Evolutionary conservation across 2,113 vertebrate genomes (phyloP), one percentile per base, ranked within the genome.

Genomic region (Lampris incognitus): DNA sequence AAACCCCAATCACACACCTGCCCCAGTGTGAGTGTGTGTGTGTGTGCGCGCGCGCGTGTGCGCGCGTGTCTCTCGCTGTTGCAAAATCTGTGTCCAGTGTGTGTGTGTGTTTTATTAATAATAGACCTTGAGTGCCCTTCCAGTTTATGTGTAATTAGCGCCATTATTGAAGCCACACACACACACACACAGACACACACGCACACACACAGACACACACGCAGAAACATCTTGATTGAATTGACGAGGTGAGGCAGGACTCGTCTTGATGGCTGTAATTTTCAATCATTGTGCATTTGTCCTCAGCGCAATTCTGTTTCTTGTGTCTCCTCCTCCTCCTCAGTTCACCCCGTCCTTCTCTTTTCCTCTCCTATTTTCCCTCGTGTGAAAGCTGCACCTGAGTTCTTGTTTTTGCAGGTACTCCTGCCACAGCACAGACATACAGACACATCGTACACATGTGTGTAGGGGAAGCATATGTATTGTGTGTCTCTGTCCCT

Each of bases 181-280:
- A 54, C 13, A 5, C 64, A 52, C 52, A 48, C 10, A 37, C 37
- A 64, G 51, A 59, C 7, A 59, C 46, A 66, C 65, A 52, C 39
- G 42, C 56, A 9, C 56, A n/a, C 51, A 13, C 51, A 54, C 62
- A 6, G n/a, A 69, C n/a, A 60, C 7, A 62, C 3, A 66, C 9
- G 50, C 52, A 56, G 63, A n/a, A 36, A 54, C 67, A 55, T 69
- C 59, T 64, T 79, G 74, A 84, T 44, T 62, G 69, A 72, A 6
- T 24, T 2, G 62, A 85, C 66, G 79, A 54, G 76, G 61, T 79
- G 69, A 81, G 57, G 64, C 69, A 60, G 72, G 78, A 56, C 64
- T 67, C 57, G 0, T 44, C 37, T 52, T 63, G 75, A 87, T 81
- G 75, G 72, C 76, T 71, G 38, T 65, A 73, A 81, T 79, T 82